A percentile compares a stretch with the other conserved stretches of the same genome.
Evolutionary conservation across 2,113 vertebrate species (phyloP).

Genomic region (Indicator indicator): DNA sequence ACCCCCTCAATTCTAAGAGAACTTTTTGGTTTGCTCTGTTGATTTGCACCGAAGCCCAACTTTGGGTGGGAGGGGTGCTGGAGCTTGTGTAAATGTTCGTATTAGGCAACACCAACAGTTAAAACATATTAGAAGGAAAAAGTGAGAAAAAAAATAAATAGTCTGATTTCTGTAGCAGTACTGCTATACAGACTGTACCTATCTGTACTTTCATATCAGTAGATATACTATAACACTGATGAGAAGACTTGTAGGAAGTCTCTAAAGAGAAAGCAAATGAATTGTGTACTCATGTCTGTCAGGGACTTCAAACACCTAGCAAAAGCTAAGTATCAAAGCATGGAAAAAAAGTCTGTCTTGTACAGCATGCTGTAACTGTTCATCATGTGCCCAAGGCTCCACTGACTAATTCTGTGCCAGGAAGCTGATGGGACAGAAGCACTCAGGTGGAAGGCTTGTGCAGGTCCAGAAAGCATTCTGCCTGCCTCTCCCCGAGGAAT

Average conservation of each 20-base stretch:
- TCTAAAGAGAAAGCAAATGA: neutral
- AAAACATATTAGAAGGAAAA: neutral
- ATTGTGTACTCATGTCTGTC: neutral
- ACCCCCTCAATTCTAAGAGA: neutral
- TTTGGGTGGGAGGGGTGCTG: conserved; percentile 32
- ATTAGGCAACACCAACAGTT: neutral
- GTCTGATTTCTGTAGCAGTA: neutral
- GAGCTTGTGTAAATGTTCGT: neutral
- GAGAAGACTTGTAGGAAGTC: neutral
- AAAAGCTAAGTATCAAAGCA: neutral
- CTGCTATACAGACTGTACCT: neutral
- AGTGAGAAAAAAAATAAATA: neutral
- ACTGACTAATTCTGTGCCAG: neutral
- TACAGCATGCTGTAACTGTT: neutral
- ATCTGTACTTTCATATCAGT: neutral
- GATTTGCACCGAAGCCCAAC: neutral
- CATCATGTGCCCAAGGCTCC: neutral
- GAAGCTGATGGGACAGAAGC: neutral
- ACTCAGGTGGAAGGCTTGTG: neutral
- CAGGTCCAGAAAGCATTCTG: neutral
- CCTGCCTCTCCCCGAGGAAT: neutral
- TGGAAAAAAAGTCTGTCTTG: neutral
- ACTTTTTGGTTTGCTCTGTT: neutral
- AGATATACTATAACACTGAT: neutral
- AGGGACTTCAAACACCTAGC: neutral